phyloP scores from a whole-genome alignment of 92 coral and sea anemone genomes.

The Epizoanthus scotinus region DNA sequence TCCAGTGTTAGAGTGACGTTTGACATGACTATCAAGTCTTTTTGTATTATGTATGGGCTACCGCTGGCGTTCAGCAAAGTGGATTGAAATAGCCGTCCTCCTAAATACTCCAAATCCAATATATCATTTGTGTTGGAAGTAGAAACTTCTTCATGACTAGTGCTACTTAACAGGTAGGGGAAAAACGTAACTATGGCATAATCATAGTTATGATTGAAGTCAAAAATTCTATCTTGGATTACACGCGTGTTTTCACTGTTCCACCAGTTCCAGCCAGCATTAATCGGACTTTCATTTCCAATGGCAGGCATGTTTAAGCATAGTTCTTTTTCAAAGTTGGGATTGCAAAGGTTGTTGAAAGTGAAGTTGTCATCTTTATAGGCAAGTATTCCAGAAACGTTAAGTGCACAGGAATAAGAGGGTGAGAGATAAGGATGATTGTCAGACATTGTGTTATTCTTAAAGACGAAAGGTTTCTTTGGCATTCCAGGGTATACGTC shows the following conservation, averaged over 20 bases:
- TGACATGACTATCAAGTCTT: conserved; percentile 27
- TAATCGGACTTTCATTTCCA: neutral
- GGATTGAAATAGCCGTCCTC: conserved; percentile 32
- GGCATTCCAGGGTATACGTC: neutral
- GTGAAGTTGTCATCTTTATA: neutral
- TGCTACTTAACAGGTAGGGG: neutral
- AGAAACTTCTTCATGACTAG: neutral
- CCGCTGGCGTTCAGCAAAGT: neutral
- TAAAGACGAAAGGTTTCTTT: neutral
- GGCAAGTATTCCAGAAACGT: conserved; percentile 25
- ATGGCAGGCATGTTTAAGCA: neutral
- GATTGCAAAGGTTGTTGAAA: conserved; percentile 1
- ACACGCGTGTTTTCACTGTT: neutral
- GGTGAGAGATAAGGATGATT: neutral
- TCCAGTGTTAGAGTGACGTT: conserved; percentile 29
- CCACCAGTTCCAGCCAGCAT: conserved; percentile 9
- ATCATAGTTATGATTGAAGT: conserved; percentile 28
- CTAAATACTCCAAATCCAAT: neutral
- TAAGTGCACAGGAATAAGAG: conserved; percentile 23
- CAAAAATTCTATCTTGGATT: neutral
- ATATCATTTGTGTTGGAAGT: neutral
- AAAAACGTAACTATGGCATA: conserved; percentile 4
- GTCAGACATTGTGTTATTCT: conserved; percentile 39
- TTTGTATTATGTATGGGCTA: conserved; percentile 11
- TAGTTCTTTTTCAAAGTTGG: neutral